phyloP scores from a whole-genome alignment of 2,888 invertebrate species.

The Caenorhabditis angaria region DNA sequence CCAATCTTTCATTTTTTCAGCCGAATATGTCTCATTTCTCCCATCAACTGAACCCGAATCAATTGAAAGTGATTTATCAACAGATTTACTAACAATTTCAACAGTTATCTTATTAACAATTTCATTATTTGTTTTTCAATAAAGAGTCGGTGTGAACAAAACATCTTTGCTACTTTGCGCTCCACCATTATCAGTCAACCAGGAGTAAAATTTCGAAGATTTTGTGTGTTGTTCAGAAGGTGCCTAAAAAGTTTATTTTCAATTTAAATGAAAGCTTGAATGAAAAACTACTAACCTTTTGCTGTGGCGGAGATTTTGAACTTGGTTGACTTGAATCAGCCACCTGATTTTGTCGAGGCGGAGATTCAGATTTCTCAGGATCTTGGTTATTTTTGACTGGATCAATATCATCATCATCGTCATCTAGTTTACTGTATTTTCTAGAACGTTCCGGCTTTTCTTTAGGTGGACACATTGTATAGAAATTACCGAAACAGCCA shows the following conservation, averaged over 20 bases:
- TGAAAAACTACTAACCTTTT: neutral
- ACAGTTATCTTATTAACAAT: no score
- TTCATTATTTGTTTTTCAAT: neutral
- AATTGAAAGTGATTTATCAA: no score
- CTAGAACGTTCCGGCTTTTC: conserved; percentile 12
- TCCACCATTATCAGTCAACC: conserved; percentile 31
- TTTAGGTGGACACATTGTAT: conserved; percentile 51
- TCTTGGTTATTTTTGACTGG: neutral
- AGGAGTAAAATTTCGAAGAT: conserved; percentile 48
- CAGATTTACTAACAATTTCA: neutral
- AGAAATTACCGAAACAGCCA: conserved; percentile 39
- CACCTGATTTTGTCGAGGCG: neutral
- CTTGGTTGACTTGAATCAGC: no score
- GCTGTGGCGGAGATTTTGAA: neutral
- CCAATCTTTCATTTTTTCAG: no score
- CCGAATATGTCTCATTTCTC: no score
- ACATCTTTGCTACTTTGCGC: conserved; percentile 25
- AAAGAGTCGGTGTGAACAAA: conserved; percentile 26
- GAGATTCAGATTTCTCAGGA: neutral
- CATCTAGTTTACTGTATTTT: conserved; percentile 16
- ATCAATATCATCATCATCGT: conserved; percentile 17
- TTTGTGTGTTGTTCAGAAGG: conserved; percentile 38
- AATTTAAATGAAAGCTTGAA: neutral
- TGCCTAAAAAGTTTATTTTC: conserved; percentile 16
- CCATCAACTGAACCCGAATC: no score